These are phyloP conservation scores for Eupleurogrammus muticus DNA, from an alignment of 2,797 vertebrate species.

Conservation along the genomic window DNA sequence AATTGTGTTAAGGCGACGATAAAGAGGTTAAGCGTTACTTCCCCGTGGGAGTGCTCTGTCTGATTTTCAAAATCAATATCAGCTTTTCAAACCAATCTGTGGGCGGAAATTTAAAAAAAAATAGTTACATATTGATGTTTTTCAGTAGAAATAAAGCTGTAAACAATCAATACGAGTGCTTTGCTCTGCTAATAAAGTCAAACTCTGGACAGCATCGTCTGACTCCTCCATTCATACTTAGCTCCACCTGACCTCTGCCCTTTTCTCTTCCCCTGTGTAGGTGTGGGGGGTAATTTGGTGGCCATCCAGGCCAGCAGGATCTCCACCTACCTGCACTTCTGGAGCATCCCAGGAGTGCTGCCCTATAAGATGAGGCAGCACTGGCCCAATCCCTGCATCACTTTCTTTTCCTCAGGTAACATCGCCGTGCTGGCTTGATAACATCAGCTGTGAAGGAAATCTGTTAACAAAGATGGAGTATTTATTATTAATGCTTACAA, in stretches of 20 bases:
- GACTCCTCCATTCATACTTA: neutral
- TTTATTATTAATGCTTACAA: too few relatives aligned
- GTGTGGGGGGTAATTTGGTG: slow-evolving; percentile 96
- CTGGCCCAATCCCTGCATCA: slow-evolving; percentile 91
- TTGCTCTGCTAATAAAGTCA: neutral
- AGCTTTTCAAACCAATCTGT: neutral
- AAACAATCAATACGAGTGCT: neutral
- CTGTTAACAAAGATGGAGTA: too few relatives aligned
- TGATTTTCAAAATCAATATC: slow-evolving; percentile 14
- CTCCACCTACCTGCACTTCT: slow-evolving; percentile 95
- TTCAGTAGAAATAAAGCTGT: neutral
- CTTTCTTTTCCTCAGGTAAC: slow-evolving; percentile 92
- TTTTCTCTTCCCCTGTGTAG: slow-evolving; percentile 69
- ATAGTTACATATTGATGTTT: neutral
- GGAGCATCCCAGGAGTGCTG: slow-evolving; percentile 92
- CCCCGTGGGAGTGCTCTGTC: slow-evolving; percentile 15
- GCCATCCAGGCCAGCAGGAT: slow-evolving; percentile 97
- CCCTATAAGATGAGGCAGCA: slow-evolving; percentile 92
- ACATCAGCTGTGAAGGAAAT: too few relatives aligned
- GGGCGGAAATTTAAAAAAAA: neutral
- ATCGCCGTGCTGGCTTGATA: neutral
- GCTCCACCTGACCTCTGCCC: neutral
- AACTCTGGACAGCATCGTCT: neutral
- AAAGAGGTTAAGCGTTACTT: slow-evolving; percentile 5
- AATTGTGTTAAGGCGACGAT: slow-evolving; percentile 12